Conservation (phyloP, 2,888 invertebrate genomes). For the Erpobdella octoculata region DNA sequence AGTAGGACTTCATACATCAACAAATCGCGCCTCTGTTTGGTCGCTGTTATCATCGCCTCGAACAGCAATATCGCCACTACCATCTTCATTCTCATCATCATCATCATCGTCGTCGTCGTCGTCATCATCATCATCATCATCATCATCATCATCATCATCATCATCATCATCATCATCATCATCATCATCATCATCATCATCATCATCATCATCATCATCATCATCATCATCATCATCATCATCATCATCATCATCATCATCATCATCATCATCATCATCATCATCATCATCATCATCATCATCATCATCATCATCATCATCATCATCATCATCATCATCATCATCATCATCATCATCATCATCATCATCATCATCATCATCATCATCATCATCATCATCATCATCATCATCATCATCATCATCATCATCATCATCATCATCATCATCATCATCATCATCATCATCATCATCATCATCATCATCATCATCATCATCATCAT, state of each 20-base stretch:
- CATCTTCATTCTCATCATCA: no score
- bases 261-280: slow-evolving; percentile 16
- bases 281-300: background rate
- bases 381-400: background rate
- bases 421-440: slow-evolving; percentile 23
- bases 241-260: slow-evolving; percentile 20
- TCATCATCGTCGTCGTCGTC: no score
- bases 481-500: slow-evolving; percentile 19
- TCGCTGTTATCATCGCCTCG: no score
- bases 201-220: background rate
- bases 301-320: slow-evolving; percentile 17
- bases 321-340: slow-evolving; percentile 8
- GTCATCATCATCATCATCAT: slow-evolving; percentile 16
- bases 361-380: background rate
- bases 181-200: slow-evolving; percentile 2
- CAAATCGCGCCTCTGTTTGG: no score
- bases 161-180: slow-evolving; percentile 6
- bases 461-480: slow-evolving; percentile 2
- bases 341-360: slow-evolving; percentile 6
- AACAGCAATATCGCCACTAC: no score
- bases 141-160: slow-evolving; percentile 15
- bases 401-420: slow-evolving; percentile 16
- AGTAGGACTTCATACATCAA: no score
- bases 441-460: slow-evolving; percentile 8
- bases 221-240: slow-evolving; percentile 18